Conservation (phyloP, 2,888 invertebrate species). For the Eristalis intricaria region DNA sequence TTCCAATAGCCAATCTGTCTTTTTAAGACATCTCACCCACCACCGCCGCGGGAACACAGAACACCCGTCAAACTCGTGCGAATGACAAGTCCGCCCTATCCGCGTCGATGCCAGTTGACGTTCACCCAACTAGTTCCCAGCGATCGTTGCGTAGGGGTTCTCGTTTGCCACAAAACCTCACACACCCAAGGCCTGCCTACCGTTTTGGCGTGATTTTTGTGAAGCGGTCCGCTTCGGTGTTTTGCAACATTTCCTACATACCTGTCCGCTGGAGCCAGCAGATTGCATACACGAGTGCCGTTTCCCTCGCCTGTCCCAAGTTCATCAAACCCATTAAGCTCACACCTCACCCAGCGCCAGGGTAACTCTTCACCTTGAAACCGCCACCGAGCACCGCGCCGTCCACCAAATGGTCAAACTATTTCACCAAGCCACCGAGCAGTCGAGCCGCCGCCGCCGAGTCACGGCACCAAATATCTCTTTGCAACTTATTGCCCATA, state of each 20-base stretch:
- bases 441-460: background rate
- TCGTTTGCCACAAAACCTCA: background rate
- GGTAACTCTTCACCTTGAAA: conserved; percentile 25
- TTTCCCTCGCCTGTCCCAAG: background rate
- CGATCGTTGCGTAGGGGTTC: background rate
- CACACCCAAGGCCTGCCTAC: background rate
- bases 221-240: background rate
- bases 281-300: background rate
- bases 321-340: conserved; percentile 41
- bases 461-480: conserved; percentile 13
- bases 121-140: background rate
- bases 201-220: background rate
- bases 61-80: background rate
- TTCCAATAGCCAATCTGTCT: no score
- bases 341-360: background rate
- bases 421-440: background rate
- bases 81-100: background rate
- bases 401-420: conserved; percentile 4
- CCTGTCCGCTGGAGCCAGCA: background rate
- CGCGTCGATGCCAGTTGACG: background rate
- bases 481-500: conserved; percentile 27
- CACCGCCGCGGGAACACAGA: background rate
- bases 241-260: background rate
- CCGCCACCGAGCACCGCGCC: background rate
- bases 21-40: no score